Base-by-base conservation (phyloP, 2,888 invertebrate genomes). In the Diplazon laetatorius region DNA sequence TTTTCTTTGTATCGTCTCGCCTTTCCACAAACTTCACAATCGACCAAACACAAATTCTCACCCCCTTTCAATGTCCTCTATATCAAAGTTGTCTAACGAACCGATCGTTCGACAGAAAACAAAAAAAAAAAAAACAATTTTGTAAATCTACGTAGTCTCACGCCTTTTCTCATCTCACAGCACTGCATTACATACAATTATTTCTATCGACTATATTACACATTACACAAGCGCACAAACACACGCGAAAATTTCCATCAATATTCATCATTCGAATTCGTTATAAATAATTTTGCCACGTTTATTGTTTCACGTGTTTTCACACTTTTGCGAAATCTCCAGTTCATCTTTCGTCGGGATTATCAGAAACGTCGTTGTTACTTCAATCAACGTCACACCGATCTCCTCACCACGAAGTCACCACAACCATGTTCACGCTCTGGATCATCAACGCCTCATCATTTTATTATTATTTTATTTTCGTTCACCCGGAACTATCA, bases 131-230 rank as follows among this genome's bases (percentile, higher is more conserved):
- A n/a, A n/a, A 30, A 30, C 18, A 22, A 42, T 55, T 55, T 3
- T 20, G 3, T 44, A 22, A 55, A 22, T 68, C 42, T 68, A 42
- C 55, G 55, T 68, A 68, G 68, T 55, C 68, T 55, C 39, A 42
- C 39, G 25, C 42, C 22, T 18, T 18, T 44, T 44, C 52, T 30
- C n/a, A 12, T 18, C 39, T 44, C 52, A 68, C 68, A 39, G 42
- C 42, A 68, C 68, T 55, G 30, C 44, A 44, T 72, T 35, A 72
- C 37, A 42, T 42, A 55, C 20, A 48, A 65, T 22, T 39, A 65
- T n/a, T 50, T 22, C 30, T 63, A 69, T 76, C 59, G 74, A 79
- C 76, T 80, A 81, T 74, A 80, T 80, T 77, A 75, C 72, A 78
- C 81, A n/a, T n/a, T n/a, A 65, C 63, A 59, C 72, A 42, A 60